Evolutionary conservation across 2,888 invertebrate species (phyloP), one percentile per base, ranked within the genome.

Genomic region (Himalopsyche tibetana): DNA sequence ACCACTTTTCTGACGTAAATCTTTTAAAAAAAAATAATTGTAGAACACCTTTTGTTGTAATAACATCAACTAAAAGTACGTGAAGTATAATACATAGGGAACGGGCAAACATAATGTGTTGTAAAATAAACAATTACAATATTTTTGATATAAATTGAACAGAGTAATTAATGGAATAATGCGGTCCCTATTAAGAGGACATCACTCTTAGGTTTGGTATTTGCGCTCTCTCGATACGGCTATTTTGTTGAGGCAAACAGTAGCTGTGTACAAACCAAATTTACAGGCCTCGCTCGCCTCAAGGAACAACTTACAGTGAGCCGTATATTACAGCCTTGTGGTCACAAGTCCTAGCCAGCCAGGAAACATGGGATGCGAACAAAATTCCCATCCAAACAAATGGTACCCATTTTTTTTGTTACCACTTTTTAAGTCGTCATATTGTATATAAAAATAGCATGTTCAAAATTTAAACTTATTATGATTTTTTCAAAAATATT

Each of bases 181-280:
- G 12, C 74, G 74, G 28, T 38, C 74, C 74, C 74, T 38, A 5
- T 74, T 38, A 74, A 74, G 74, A 74, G 74, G 74, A 74, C 74
- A 74, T 74, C 74, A 74, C 74, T 74, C 74, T 74, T 36, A 74
- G 74, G 74, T 74, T 38, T 55, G 51, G 69, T 74, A 74, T 80
- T 81, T 63, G 36, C 55, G 84, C 45, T 81, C 51, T 81, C 63
- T 84, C 82, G 84, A 81, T 82, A 63, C 82, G 51, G 69, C 82
- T 69, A 82, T 84, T 82, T 82, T 82, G 84, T 84, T 82, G 56
- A 19, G 63, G 84, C 36, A 84, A 84, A 84, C 84, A 82, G 84
- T 69, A 84, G 84, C 84, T 69, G 82, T 82, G 69, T 84, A 82
- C 69, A 15, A 69, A 82, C 55, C 84, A 40, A 82, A 82, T 82